Base-by-base conservation (phyloP, 1,140 invertebrate species). In the Pseudomyrmex flavicornis region DNA sequence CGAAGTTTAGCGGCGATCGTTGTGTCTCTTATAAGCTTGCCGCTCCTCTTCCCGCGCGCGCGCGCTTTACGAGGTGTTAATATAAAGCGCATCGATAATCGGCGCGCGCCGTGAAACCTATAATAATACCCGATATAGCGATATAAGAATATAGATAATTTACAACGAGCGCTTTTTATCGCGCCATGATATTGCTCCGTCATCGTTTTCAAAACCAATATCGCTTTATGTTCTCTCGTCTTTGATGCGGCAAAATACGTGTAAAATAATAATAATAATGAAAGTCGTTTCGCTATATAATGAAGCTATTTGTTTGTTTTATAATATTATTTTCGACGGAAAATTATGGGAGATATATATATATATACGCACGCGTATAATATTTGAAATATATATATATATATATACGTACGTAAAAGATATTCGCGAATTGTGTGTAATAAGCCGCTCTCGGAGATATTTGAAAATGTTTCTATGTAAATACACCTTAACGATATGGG, bases 1-100 rank as follows among this genome's bases (percentile, higher is more conserved):
- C 10, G 22, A 84, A 88, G 84, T 88, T 88, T 76, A 85, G 22
- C 83, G 35, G 44, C 68, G 73, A 65, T 83, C 70, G 79, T 84
- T 80, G 82, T 63, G 70, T 75, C 75, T 87, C 26, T 70, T 80
- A 35, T 35, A 76, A 82, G 50, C 20, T 35, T 35, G n/a, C 48
- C 17, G 35, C 12, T 26, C 26, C 3, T 26, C 26, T 2, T 26
- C 26, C 26, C 48, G 2, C 54, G 50, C 1, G 22, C 20, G 65
- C 62, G 63, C 70, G 65, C 65, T 80, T 74, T 66, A 80, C 54
- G 80, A 77, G 58, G 58, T 77, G 69, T 70, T 70, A 84, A 87
- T 80, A 70, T 73, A 26, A 62, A 52, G 56, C 56, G 26, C 68
- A 75, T 84, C 82, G 86, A 87, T 76, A 56, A 74, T 58, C 48